Evolutionary conservation across 2,797 vertebrate species (phyloP).

Genomic region (Euthynnus affinis): DNA sequence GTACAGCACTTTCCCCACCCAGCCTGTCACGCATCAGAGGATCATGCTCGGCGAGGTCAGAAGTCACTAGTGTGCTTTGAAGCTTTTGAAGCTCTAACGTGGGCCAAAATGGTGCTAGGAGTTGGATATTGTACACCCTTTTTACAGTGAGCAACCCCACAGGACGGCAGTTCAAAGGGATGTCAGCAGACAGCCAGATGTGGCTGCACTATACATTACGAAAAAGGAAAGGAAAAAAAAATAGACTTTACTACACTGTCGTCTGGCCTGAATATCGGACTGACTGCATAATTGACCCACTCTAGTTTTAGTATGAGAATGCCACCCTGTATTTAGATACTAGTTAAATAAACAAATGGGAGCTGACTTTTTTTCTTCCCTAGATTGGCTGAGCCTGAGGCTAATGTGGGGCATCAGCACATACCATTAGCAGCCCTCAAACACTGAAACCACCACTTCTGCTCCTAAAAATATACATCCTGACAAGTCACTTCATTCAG

Average conservation of each 20-base stretch:
- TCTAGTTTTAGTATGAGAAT: conserved; percentile 27
- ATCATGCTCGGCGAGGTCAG: conserved; percentile 64
- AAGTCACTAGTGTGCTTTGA: conserved; percentile 69
- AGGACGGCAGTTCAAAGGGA: conserved; percentile 73
- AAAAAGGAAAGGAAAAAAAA: conserved; percentile 24
- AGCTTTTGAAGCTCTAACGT: conserved; percentile 66
- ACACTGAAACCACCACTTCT: conserved; percentile 14
- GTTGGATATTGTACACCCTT: conserved; percentile 54
- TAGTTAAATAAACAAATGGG: conserved; percentile 41
- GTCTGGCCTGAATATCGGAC: conserved; percentile 39
- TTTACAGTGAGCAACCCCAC: conserved; percentile 55
- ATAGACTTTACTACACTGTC: conserved; percentile 25
- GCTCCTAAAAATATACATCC: conserved; percentile 14
- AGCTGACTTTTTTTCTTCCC: conserved; percentile 29
- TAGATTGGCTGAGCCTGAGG: conserved; percentile 36
- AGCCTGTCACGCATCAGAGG: conserved; percentile 61
- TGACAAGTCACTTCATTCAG: not conserved
- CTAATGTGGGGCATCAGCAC: conserved; percentile 36
- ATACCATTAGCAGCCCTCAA: conserved; percentile 22
- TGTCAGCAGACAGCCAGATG: conserved; percentile 43
- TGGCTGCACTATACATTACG: conserved; percentile 34
- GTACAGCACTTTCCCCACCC: conserved; percentile 45
- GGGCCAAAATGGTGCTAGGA: conserved; percentile 57
- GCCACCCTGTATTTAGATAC: conserved; percentile 31
- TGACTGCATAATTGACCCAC: conserved; percentile 36